These are phyloP conservation scores for Halyomorpha halys DNA, from an alignment of 1,140 invertebrate genomes.

Conservation along the genomic window DNA sequence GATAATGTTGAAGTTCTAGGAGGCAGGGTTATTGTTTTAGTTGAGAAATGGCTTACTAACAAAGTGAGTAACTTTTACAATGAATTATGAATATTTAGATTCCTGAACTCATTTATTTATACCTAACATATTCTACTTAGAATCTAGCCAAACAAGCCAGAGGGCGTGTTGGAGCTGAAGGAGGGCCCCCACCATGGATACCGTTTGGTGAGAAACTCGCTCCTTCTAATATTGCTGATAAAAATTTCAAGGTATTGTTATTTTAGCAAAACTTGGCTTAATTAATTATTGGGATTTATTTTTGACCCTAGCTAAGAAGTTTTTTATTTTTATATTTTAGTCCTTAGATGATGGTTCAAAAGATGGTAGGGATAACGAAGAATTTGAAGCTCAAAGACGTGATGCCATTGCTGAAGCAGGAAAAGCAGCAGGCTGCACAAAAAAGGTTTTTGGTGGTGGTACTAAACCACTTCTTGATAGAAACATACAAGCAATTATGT, in stretches of 20 bases:
- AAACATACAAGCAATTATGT: slow-evolving; percentile 68
- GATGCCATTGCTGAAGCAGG: slow-evolving; percentile 78
- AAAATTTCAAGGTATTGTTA: slow-evolving; percentile 64
- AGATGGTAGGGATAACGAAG: slow-evolving; percentile 44
- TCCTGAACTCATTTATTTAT: background rate
- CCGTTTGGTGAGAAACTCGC: slow-evolving; percentile 73
- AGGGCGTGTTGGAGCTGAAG: slow-evolving; percentile 46
- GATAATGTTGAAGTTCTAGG: slow-evolving; percentile 58
- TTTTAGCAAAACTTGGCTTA: no score
- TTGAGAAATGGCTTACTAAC: slow-evolving; percentile 83
- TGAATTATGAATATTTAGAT: background rate
- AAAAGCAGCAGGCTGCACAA: slow-evolving; percentile 45
- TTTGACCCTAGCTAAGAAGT: background rate
- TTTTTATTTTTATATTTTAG: slow-evolving; percentile 24
- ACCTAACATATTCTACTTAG: slow-evolving; percentile 34
- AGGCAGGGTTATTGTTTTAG: slow-evolving; percentile 66
- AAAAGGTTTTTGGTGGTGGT: slow-evolving; percentile 53
- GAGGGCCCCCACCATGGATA: slow-evolving; percentile 79
- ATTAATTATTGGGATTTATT: slow-evolving; percentile 9
- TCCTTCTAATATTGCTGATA: slow-evolving; percentile 47
- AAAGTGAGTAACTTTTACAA: slow-evolving; percentile 41
- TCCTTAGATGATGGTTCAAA: slow-evolving; percentile 29
- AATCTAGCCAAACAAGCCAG: slow-evolving; percentile 62
- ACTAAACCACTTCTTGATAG: slow-evolving; percentile 60
- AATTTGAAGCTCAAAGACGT: slow-evolving; percentile 74